phyloP scores from a whole-genome alignment of 2,888 invertebrate species.

The Cybosia mesomella region DNA sequence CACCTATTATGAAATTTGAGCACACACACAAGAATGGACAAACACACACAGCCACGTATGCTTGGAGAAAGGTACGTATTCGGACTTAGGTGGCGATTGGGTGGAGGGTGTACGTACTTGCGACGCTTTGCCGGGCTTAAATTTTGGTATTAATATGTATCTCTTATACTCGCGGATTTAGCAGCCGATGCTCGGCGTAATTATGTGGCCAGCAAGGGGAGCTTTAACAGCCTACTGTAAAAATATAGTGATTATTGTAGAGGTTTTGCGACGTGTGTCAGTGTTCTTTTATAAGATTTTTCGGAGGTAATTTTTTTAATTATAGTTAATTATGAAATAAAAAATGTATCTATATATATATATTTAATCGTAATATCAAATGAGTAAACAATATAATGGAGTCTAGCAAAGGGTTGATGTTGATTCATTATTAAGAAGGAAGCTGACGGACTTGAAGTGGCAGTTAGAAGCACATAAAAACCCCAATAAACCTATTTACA shows the following conservation, averaged over 20 bases:
- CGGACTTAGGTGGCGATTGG: slow-evolving; percentile 79
- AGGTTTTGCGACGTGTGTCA: slow-evolving; percentile 19
- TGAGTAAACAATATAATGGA: slow-evolving; percentile 5
- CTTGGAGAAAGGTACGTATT: slow-evolving; percentile 60
- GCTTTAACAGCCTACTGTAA: slow-evolving; percentile 56
- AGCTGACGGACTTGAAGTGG: neutral
- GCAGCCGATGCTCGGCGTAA: slow-evolving; percentile 71
- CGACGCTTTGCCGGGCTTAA: slow-evolving; percentile 80
- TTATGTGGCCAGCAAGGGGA: slow-evolving; percentile 64
- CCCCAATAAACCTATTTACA: neutral
- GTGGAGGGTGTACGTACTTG: slow-evolving; percentile 74
- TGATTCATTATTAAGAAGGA: neutral
- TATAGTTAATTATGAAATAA: neutral
- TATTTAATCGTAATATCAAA: no score
- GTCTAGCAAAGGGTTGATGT: neutral
- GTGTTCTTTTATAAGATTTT: slow-evolving; percentile 15
- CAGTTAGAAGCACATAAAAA: neutral
- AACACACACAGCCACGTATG: slow-evolving; percentile 56
- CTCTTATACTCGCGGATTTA: slow-evolving; percentile 79
- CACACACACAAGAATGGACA: slow-evolving; percentile 63
- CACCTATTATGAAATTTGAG: slow-evolving; percentile 84
- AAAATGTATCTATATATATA: neutral
- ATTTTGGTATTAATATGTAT: slow-evolving; percentile 85
- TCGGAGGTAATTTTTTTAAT: neutral
- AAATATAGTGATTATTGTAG: slow-evolving; percentile 42